Evolutionary conservation across 1,140 invertebrate genomes (phyloP).

Genomic region (Drosophila lacertosa): DNA sequence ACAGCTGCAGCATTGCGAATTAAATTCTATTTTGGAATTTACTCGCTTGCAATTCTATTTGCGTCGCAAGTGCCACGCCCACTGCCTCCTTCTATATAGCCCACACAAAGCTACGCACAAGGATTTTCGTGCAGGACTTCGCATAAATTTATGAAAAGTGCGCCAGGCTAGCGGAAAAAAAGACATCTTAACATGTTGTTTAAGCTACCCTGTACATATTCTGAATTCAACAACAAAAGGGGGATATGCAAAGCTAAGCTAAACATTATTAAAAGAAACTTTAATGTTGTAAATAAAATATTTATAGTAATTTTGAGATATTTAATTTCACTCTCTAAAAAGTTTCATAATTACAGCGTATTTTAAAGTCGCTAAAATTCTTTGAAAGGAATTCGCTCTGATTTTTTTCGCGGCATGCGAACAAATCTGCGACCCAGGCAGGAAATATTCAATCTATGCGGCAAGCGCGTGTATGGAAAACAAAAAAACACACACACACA

Average conservation of each 20-base stretch:
- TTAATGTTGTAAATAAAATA: too few species aligned
- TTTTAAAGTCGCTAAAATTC: background rate
- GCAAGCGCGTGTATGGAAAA: slow-evolving; percentile 39
- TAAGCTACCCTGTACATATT: slow-evolving; percentile 4
- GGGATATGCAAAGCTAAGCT: background rate
- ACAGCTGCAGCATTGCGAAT: slow-evolving; percentile 56
- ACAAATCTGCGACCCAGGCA: slow-evolving; percentile 67
- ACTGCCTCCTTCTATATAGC: background rate
- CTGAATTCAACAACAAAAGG: too few species aligned
- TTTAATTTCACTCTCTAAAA: too few species aligned
- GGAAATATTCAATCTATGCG: slow-evolving; percentile 79
- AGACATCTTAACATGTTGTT: slow-evolving; percentile 18
- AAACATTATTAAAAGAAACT: too few species aligned
- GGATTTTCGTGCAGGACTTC: slow-evolving; percentile 4
- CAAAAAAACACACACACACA: background rate
- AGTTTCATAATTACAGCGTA: slow-evolving; percentile 13
- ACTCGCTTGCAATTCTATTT: slow-evolving; percentile 76
- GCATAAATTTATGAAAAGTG: slow-evolving; percentile 19
- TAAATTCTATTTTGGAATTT: slow-evolving; percentile 76
- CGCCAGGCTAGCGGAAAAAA: background rate
- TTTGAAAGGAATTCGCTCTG: background rate
- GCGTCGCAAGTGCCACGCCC: slow-evolving; percentile 37
- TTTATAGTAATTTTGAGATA: too few species aligned
- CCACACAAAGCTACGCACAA: background rate
- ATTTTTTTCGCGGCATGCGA: slow-evolving; percentile 44